These are phyloP conservation scores for Scaptomyza graminum DNA, from an alignment of 1,140 invertebrate species.

Conservation along the genomic window DNA sequence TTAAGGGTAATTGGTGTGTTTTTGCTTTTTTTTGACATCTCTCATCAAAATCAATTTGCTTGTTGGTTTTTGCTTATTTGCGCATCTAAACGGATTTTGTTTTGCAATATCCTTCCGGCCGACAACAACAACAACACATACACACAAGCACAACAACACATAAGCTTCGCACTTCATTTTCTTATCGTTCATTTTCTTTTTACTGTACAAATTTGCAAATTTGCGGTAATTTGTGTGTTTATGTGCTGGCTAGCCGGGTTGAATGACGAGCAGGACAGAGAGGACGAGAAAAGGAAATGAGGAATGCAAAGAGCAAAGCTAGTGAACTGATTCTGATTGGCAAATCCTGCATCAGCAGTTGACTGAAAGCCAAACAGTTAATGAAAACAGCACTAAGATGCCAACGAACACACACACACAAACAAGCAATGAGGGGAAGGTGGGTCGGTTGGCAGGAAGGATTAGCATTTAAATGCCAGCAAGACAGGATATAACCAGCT, in stretches of 20 bases:
- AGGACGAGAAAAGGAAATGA: constrained; percentile 20
- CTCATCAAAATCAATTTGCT: constrained; percentile 78
- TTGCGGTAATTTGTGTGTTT: constrained; percentile 58
- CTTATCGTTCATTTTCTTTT: constrained; percentile 18
- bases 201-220: constrained; percentile 49
- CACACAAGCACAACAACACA: constrained; percentile 18
- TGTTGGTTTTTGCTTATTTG: constrained; percentile 81
- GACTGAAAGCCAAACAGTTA: constrained; percentile 65
- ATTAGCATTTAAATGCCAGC: constrained; percentile 36
- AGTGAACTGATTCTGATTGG: constrained; percentile 55
- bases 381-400: constrained; percentile 41
- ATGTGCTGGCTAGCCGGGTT: constrained; percentile 9
- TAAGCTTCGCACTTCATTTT: constrained; percentile 13
- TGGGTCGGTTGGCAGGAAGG: background rate
- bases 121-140: constrained; percentile 24
- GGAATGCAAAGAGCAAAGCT: background rate
- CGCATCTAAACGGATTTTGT: constrained; percentile 81
- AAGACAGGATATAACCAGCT: constrained; percentile 25
- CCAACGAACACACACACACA: constrained; percentile 1
- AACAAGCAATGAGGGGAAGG: background rate
- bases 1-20: background rate
- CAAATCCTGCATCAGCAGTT: constrained; percentile 73
- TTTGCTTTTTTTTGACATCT: constrained; percentile 7
- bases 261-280: constrained; percentile 5
- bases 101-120: constrained; percentile 75